A percentile compares a stretch with the other conserved stretches of the same genome.
phyloP scores from a whole-genome alignment of 1,140 invertebrate species.

The Orchesella cincta region DNA sequence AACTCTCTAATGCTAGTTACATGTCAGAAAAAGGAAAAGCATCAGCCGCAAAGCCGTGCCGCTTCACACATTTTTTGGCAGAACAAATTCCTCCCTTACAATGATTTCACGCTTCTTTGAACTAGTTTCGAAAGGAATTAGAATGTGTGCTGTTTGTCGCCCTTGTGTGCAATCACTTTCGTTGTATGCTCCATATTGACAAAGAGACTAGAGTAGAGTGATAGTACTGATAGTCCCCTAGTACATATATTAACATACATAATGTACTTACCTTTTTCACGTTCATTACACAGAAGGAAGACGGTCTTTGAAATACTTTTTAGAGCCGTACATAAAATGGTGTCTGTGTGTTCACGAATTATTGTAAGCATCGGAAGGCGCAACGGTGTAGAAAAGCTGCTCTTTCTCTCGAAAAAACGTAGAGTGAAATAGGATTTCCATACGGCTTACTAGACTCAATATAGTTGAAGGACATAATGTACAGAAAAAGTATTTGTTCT shows the following conservation, averaged over 20 bases:
- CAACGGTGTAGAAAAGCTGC: background rate
- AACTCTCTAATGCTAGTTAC: background rate
- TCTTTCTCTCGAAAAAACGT: background rate
- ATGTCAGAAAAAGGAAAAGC: background rate
- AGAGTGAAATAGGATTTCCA: background rate
- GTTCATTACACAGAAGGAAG: background rate
- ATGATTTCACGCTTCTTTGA: constrained; percentile 6
- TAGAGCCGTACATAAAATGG: background rate
- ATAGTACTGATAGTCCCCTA: background rate
- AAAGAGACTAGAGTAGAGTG: background rate
- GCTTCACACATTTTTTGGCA: background rate
- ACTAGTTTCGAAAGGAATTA: background rate
- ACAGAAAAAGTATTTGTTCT: background rate
- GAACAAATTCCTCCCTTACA: background rate
- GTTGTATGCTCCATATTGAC: background rate
- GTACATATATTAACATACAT: background rate
- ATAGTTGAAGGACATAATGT: background rate
- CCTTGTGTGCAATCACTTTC: background rate
- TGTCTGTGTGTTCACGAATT: too few species aligned
- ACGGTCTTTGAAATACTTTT: background rate
- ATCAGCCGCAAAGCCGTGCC: background rate
- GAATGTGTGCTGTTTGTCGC: background rate
- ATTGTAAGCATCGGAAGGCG: background rate
- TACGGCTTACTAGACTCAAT: background rate
- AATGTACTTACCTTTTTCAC: background rate